Base-by-base conservation (phyloP, 2,113 vertebrate genomes). In the Ciconia maguari region DNA sequence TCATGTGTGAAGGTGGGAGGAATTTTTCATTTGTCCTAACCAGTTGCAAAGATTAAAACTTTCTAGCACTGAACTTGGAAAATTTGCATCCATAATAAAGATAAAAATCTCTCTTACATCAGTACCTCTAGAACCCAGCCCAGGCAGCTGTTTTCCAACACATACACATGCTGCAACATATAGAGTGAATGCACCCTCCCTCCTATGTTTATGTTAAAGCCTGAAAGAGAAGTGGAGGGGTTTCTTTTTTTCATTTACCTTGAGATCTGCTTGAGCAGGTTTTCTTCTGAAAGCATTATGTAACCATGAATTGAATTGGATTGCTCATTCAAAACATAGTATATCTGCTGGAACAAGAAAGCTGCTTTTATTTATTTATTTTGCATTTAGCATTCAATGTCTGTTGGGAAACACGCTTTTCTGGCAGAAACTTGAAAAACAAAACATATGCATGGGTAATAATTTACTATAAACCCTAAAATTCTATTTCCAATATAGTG, bases 81-180 rank as follows among this genome's bases (percentile, higher is more conserved):
- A 48, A 44, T 38, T 60, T 92, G 7, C 44, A 69, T 94, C 15
- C 30, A 1, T 76, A 54, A 21, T 42, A 44, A 22, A 91, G 74
- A 83, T 93, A 58, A 85, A 94, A 93, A 94, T 92, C 84, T 65
- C 32, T 70, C 57, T 95, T 84, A 22, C 62, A 55, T 93, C 76
- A 61, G 16, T 91, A 42, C 41, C 42, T 80, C 22, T 72, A 62
- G 70, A 87, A 58, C 25, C 84, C 74, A 80, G 36, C 74, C 91
- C 66, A 54, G 26, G 68, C 57, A 66, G 62, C 62, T 96, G 70
- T 80, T 95, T 77, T 84, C 49, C 48, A 81, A 7, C 24, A 24
- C 7, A 25, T 8, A 22, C 36, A 6, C 0, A 0, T 87, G 44
- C 79, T 94, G 64, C 72, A 75, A 13, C 62, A 24, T 7, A 41